Percentiles rank a stretch among this genome's conserved stretches.
phyloP scores from a whole-genome alignment of 2,113 vertebrate species.

The Oxygymnocypris stewartii region DNA sequence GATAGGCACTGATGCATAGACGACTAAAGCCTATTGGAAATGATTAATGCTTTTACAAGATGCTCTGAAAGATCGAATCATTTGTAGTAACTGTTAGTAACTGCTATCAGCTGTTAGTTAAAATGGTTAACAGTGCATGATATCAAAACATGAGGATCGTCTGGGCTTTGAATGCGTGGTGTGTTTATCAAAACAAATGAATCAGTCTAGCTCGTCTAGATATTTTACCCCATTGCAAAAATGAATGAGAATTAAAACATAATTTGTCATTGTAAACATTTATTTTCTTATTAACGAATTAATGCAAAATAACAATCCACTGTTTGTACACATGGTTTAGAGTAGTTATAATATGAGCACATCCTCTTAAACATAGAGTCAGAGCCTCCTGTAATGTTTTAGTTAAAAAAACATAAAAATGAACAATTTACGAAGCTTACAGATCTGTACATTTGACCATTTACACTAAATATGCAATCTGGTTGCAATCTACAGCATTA shows the following conservation, averaged over 20 bases:
- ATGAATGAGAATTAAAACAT: constrained; percentile 34
- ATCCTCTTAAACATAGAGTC: neutral
- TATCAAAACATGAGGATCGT: neutral
- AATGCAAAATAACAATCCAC: constrained; percentile 22
- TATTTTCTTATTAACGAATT: constrained; percentile 23
- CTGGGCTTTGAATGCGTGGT: neutral
- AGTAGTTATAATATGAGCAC: neutral
- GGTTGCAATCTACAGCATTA: neutral
- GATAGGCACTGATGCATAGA: neutral
- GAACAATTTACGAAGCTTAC: neutral
- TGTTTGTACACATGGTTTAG: neutral
- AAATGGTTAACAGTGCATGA: neutral
- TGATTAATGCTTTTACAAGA: neutral
- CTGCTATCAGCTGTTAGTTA: too few species aligned
- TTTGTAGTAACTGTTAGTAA: neutral
- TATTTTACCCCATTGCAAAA: constrained; percentile 5
- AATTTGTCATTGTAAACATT: constrained; percentile 15
- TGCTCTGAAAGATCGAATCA: neutral
- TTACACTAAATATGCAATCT: neutral
- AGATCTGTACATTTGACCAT: neutral
- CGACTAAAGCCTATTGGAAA: neutral
- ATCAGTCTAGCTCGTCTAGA: neutral
- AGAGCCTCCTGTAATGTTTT: neutral
- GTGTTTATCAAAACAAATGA: constrained; percentile 15
- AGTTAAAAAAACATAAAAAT: neutral